Evolutionary conservation across 2,797 vertebrate genomes (phyloP).

Genomic region (Pogonophryne albipinna): DNA sequence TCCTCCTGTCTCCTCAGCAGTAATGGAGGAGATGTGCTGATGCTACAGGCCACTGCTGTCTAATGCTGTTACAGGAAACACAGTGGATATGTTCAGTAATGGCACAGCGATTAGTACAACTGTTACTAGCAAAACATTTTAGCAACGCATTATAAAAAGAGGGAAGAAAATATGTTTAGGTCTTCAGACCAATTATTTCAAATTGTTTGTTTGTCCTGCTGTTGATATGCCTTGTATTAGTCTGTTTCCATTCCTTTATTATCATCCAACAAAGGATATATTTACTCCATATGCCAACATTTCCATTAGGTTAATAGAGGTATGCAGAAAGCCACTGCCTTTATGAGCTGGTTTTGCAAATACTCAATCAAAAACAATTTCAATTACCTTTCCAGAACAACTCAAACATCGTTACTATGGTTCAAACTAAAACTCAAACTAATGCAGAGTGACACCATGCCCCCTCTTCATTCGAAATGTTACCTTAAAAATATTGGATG

Average conservation of each 20-base stretch:
- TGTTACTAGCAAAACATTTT: neutral
- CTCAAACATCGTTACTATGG: neutral
- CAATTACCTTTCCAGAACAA: neutral
- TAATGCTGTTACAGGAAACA: constrained; percentile 7
- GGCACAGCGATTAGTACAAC: neutral
- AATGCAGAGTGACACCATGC: neutral
- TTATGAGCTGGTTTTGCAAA: constrained; percentile 16
- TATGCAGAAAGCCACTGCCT: constrained; percentile 16
- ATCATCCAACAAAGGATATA: constrained; percentile 4
- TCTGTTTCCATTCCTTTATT: constrained; percentile 22
- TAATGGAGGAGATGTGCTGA: constrained; percentile 26
- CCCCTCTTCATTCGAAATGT: neutral
- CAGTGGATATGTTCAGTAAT: constrained; percentile 6
- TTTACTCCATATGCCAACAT: constrained; percentile 7
- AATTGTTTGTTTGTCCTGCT: too few species aligned
- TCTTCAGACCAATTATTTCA: neutral
- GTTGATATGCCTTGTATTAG: neutral
- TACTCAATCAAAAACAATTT: constrained; percentile 5
- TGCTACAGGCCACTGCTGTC: constrained; percentile 16
- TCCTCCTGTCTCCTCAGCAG: constrained; percentile 31
- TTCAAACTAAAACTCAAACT: neutral
- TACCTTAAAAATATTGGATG: neutral
- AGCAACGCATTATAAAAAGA: neutral
- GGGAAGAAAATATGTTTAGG: neutral
- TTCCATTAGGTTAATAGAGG: constrained; percentile 40